These are phyloP conservation scores for Formica exsecta DNA, from an alignment of 1,140 invertebrate genomes.

Conservation along the genomic window DNA sequence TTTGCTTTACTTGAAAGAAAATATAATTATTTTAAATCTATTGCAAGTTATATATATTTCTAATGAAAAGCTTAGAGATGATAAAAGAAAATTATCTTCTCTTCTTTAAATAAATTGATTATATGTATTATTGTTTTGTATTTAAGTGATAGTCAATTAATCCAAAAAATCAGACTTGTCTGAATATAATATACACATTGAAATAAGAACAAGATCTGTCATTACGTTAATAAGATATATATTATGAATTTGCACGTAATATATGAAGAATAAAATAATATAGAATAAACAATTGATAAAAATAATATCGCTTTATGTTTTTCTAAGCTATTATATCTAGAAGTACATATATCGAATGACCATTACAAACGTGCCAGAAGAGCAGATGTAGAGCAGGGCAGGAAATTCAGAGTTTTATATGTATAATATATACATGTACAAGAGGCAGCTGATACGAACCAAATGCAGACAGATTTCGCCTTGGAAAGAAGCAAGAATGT, in stretches of 20 bases:
- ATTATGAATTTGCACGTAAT: neutral
- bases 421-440: neutral
- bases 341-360: neutral
- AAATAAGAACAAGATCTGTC: too few relatives aligned
- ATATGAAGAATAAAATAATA: neutral
- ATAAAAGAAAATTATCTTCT: neutral
- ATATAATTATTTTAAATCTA: conserved; percentile 19
- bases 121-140: neutral
- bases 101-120: neutral
- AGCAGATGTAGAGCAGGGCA: conserved; percentile 73
- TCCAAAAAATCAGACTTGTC: neutral
- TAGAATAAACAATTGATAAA: neutral
- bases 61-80: neutral
- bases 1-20: neutral
- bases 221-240: too few relatives aligned
- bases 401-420: conserved; percentile 73
- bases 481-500: conserved; percentile 44
- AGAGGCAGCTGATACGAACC: conserved; percentile 69
- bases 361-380: neutral
- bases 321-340: neutral
- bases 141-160: neutral
- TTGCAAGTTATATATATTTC: neutral
- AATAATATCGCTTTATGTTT: neutral
- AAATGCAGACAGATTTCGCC: conserved; percentile 47
- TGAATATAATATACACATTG: neutral